Percentiles rank a stretch among this genome's conserved stretches.
Evolutionary conservation across 2,797 vertebrate genomes (phyloP).

Genomic region (Orientallactaga sibirica): DNA sequence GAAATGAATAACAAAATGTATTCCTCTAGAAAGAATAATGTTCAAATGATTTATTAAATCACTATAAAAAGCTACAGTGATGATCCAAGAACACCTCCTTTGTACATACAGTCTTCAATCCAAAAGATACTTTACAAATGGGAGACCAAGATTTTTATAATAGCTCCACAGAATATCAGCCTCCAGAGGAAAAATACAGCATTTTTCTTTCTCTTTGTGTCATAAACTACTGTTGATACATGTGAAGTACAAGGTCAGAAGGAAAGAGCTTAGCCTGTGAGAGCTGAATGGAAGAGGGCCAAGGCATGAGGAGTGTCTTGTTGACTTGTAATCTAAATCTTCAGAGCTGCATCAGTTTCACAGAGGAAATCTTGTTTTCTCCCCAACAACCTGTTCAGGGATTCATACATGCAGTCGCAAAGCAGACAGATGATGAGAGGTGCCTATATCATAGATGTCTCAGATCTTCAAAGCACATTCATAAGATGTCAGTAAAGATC

Average conservation of each 20-base stretch:
- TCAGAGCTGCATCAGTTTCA: fast-evolving
- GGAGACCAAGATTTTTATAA: neutral
- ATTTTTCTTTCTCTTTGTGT: neutral
- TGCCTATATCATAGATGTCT: neutral
- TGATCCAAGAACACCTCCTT: neutral
- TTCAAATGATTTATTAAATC: neutral
- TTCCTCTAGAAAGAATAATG: neutral
- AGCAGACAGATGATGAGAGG: too few relatives aligned
- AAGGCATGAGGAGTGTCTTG: too few relatives aligned
- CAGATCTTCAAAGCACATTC: neutral
- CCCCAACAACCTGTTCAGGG: neutral
- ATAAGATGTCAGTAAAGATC: neutral
- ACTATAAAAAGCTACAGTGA: neutral
- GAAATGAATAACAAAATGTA: neutral
- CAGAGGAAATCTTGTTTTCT: neutral
- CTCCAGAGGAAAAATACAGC: neutral
- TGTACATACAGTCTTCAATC: neutral
- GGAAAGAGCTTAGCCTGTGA: too few relatives aligned
- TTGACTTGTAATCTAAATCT: neutral
- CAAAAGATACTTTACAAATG: neutral
- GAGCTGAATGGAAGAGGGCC: fast-evolving
- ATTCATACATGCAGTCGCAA: fast-evolving
- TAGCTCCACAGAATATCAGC: neutral
- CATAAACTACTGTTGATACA: neutral
- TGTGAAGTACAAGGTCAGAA: too few relatives aligned